Conservation (phyloP, 2,797 vertebrate genomes). For the Emys orbicularis region DNA sequence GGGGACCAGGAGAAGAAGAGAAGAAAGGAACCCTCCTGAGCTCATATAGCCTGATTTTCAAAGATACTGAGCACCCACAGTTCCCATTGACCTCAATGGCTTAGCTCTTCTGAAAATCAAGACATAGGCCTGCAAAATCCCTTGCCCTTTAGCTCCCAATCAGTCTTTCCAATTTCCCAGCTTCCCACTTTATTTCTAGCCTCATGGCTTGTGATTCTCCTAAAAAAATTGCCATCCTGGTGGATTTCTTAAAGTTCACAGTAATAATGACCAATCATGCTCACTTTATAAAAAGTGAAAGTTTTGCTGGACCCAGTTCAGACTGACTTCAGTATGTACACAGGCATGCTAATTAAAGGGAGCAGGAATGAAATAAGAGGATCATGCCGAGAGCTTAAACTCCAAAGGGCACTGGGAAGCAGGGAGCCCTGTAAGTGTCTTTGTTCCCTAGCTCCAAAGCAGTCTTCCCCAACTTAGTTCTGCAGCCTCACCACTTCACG, state of each 20-base stretch:
- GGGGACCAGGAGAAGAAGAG: neutral
- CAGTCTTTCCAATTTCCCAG: rapidly evolving
- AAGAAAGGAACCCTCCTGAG: neutral
- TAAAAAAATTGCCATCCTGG: neutral
- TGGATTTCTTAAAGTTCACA: neutral
- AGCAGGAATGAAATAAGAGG: neutral
- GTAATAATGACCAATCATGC: neutral
- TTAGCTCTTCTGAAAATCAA: neutral
- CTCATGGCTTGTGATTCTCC: neutral
- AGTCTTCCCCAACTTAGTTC: neutral
- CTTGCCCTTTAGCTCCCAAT: neutral
- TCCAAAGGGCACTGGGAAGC: neutral
- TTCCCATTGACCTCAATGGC: neutral
- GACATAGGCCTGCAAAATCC: neutral
- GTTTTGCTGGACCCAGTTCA: neutral
- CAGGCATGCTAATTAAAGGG: neutral
- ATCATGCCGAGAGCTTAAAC: neutral
- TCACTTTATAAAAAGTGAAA: neutral
- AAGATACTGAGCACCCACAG: neutral
- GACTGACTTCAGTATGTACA: neutral
- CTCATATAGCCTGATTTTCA: slow-evolving; percentile 18
- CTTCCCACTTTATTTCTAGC: rapidly evolving
- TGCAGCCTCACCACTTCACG: neutral
- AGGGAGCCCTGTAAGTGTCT: neutral
- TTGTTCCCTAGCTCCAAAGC: neutral